Conservation (phyloP, 1,140 invertebrate genomes). For the Nebria ingens region DNA sequence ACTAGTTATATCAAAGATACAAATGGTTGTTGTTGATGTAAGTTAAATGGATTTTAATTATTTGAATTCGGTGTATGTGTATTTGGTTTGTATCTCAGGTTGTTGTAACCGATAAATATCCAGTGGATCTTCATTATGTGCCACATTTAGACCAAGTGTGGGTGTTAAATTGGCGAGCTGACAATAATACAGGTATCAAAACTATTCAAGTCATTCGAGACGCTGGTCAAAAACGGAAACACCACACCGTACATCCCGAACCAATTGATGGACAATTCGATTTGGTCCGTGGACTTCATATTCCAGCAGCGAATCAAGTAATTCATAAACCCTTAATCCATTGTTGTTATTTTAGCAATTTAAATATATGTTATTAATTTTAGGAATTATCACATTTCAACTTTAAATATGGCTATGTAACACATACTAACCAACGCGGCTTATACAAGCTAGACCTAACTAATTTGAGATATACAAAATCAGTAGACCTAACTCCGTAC, state of each 20-base stretch:
- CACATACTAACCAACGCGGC: too few relatives aligned
- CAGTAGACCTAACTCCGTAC: too few relatives aligned
- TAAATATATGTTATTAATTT: too few relatives aligned
- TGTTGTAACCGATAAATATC: conserved; percentile 62
- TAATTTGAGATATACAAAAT: too few relatives aligned
- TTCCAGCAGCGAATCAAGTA: conserved; percentile 43
- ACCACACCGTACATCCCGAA: conserved; percentile 68
- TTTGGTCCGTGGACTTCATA: conserved; percentile 59
- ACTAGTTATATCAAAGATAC: conserved; percentile 59
- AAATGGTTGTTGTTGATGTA: conserved; percentile 64
- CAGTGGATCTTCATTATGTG: conserved; percentile 62
- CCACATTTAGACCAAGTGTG: conserved; percentile 68
- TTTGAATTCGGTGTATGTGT: too few relatives aligned
- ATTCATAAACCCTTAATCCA: conserved; percentile 7
- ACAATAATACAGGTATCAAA: conserved; percentile 47
- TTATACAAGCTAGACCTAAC: too few relatives aligned
- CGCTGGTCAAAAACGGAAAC: conserved; percentile 62
- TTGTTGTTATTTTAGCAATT: conserved; percentile 71
- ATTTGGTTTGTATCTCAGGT: conserved; percentile 40
- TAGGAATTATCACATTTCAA: too few relatives aligned
- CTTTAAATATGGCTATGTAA: too few relatives aligned
- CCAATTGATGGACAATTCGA: conserved; percentile 73
- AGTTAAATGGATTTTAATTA: conserved; percentile 25
- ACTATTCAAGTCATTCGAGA: conserved; percentile 69
- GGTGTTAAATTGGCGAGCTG: conserved; percentile 60